Evolutionary conservation across 2,797 vertebrate genomes (phyloP), one percentile per base, ranked within the genome.

Genomic region (Pempheris klunzingeri): DNA sequence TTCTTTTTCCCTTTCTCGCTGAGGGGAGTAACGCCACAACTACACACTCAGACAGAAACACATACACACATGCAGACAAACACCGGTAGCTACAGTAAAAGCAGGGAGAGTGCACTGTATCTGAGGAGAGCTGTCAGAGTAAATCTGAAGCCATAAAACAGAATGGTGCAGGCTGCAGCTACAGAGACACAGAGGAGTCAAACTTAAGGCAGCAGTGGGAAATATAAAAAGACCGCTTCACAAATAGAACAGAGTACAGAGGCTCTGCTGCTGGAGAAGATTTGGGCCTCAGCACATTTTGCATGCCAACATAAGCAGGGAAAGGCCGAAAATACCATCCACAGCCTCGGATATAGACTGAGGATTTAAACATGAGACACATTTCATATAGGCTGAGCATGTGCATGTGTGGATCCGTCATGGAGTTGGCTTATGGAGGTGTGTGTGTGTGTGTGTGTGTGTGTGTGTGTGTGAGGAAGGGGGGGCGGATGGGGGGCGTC

Each of bases 211-310:
- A 69, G 75, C 53, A 72, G 59, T 38, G 46, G 68, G 34, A 63
- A 63, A 71, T 52, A 74, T 83, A 78, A 88, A 89, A 85, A 78
- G 77, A 63, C 28, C 58, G 80, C 54, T 74, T 81, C 85, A 90
- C 57, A 91, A 91, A 91, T 88, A 89, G 87, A 86, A 57, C 80
- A 82, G 77, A 82, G 57, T 43, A 77, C 46, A 77, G 68, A 80
- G 60, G 55, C 41, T 63, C 30, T 61, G 72, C 70, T 75, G 74
- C 66, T 64, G 71, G 68, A 66, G 83, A 85, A 55, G 77, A 78
- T 87, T 44, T 76, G 49, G 78, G 81, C 70, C 74, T 71, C 28
- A 2, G 53, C 14, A 58, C 49, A 53, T 52, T 74, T 55, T 80
- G 68, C 84, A 89, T 78, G 41, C 84, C 87, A 74, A 36, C 72